A percentile compares a stretch with the other conserved stretches of the same genome.
Evolutionary conservation across 2,113 vertebrate genomes (phyloP).

Genomic region (Diadophis punctatus): DNA sequence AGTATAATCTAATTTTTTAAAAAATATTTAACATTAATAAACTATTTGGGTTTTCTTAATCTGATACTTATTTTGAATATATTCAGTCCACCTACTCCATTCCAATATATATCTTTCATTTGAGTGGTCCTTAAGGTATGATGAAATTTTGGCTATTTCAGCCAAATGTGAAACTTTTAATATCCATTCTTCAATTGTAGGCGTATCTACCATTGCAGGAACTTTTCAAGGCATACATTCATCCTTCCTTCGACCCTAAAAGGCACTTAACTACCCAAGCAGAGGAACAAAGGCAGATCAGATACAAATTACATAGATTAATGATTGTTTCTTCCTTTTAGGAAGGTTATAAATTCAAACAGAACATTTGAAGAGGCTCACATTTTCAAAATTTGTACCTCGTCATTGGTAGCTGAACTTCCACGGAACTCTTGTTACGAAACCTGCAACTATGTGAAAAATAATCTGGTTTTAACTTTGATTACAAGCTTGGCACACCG

Average conservation of each 20-base stretch:
- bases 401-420: neutral
- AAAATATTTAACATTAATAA: too few relatives aligned
- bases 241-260: neutral
- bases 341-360: neutral
- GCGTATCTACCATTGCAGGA: too few relatives aligned
- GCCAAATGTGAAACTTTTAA: too few relatives aligned
- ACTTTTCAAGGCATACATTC: neutral
- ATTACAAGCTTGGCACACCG: slow-evolving; percentile 4
- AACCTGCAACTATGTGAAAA: slow-evolving; percentile 20
- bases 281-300: neutral
- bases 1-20: too few relatives aligned
- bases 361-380: neutral
- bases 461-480: slow-evolving; percentile 12
- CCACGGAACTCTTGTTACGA: slow-evolving; percentile 1
- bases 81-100: too few relatives aligned
- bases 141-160: too few relatives aligned
- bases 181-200: too few relatives aligned
- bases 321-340: neutral
- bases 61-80: too few relatives aligned
- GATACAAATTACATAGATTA: neutral
- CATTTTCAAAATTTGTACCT: slow-evolving; percentile 5
- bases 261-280: neutral
- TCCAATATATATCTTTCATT: too few relatives aligned
- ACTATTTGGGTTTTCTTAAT: too few relatives aligned
- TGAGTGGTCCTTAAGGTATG: too few relatives aligned